Evolutionary conservation across 2,888 invertebrate species (phyloP).

Genomic region (Epinotia demarniana): DNA sequence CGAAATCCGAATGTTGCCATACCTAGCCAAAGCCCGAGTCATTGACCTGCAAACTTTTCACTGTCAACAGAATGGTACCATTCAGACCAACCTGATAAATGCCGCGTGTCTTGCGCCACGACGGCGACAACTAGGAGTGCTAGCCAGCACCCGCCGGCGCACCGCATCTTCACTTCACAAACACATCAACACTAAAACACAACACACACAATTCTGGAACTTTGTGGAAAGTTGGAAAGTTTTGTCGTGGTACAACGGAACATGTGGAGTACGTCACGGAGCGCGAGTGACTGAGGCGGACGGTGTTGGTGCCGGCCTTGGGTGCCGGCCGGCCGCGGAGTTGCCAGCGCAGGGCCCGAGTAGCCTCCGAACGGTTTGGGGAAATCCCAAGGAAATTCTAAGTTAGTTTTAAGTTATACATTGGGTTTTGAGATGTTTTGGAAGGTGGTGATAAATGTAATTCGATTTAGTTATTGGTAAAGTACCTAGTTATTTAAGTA

Average conservation of each 20-base stretch:
- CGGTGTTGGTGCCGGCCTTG: constrained; percentile 38
- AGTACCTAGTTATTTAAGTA: too few species aligned
- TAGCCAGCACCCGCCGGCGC: constrained; percentile 79
- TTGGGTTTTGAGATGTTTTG: too few species aligned
- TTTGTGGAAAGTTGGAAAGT: constrained; percentile 71
- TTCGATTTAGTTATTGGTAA: neutral
- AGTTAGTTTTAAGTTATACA: constrained; percentile 1
- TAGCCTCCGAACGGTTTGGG: constrained; percentile 33
- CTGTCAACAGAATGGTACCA: constrained; percentile 40
- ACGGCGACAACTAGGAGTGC: constrained; percentile 65
- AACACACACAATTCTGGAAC: constrained; percentile 51
- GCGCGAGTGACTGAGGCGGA: constrained; percentile 65
- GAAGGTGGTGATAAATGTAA: neutral
- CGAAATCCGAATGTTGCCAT: constrained; percentile 24
- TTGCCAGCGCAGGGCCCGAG: constrained; percentile 51
- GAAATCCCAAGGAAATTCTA: constrained; percentile 12
- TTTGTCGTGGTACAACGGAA: constrained; percentile 55
- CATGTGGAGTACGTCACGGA: constrained; percentile 60
- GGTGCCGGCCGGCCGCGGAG: constrained; percentile 61
- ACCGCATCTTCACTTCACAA: constrained; percentile 76
- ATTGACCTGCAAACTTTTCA: constrained; percentile 42
- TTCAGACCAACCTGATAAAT: constrained; percentile 74
- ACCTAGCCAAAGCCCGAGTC: constrained; percentile 20
- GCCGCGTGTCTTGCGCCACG: constrained; percentile 77
- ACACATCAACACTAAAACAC: constrained; percentile 74